phyloP scores from a whole-genome alignment of 1,140 invertebrate genomes.

The Neodiprion lecontei region DNA sequence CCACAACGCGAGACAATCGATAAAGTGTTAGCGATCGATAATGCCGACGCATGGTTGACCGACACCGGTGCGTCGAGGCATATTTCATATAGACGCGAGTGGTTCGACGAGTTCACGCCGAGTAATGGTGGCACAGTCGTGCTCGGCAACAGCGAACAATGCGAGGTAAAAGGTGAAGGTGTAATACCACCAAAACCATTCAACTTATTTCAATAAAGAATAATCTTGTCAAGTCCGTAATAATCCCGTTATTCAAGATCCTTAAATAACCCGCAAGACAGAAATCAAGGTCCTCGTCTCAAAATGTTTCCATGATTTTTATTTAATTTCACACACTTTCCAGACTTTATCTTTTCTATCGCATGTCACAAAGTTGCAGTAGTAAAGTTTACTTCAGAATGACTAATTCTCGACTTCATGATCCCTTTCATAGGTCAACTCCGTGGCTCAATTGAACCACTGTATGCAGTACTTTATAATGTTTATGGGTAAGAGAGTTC shows the following conservation, averaged over 20 bases:
- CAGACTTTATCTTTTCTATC: too few relatives aligned
- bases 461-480: too few relatives aligned
- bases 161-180: conserved; percentile 15
- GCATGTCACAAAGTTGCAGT: too few relatives aligned
- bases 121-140: not conserved
- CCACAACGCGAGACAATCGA: not conserved
- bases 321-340: conserved; percentile 27
- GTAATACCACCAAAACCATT: not conserved
- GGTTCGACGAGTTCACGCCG: not conserved
- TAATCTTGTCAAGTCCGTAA: too few relatives aligned
- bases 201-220: too few relatives aligned
- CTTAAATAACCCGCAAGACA: too few relatives aligned
- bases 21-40: not conserved
- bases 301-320: conserved; percentile 11
- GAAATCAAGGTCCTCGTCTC: not conserved
- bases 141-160: not conserved
- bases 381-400: too few relatives aligned
- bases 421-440: too few relatives aligned
- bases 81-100: not conserved
- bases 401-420: too few relatives aligned
- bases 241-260: too few relatives aligned
- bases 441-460: too few relatives aligned
- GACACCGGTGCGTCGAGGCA: not conserved
- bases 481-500: too few relatives aligned
- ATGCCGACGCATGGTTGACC: not conserved